phyloP scores from a whole-genome alignment of 1,140 invertebrate genomes.

The Rhyacophila brunnea region DNA sequence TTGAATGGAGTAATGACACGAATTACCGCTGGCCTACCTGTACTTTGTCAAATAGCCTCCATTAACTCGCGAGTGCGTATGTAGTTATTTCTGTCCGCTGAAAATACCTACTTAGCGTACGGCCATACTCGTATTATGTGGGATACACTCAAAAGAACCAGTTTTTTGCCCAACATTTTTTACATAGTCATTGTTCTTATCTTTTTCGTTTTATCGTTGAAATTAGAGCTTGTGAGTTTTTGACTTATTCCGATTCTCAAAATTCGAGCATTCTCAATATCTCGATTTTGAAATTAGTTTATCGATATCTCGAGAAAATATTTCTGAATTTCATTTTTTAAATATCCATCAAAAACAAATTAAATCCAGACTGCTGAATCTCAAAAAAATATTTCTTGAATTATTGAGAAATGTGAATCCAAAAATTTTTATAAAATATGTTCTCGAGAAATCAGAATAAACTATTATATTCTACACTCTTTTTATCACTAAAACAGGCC shows the following conservation, averaged over 20 bases:
- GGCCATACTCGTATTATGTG: not conserved
- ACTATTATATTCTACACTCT: too few relatives aligned
- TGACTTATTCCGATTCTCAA: not conserved
- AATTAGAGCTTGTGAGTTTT: too few relatives aligned
- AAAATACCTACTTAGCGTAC: slow-evolving; percentile 1
- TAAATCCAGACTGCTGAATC: too few relatives aligned
- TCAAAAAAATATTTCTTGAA: too few relatives aligned
- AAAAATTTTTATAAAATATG: too few relatives aligned
- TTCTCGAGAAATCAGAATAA: too few relatives aligned
- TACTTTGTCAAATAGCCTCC: slow-evolving; percentile 23
- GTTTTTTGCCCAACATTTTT: too few relatives aligned
- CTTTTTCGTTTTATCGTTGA: too few relatives aligned
- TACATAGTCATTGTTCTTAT: too few relatives aligned
- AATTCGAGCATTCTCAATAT: not conserved
- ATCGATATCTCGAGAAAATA: not conserved
- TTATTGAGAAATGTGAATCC: too few relatives aligned
- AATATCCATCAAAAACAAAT: not conserved
- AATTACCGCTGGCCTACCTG: slow-evolving; percentile 14
- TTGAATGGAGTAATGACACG: slow-evolving; percentile 20
- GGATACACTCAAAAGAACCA: too few relatives aligned
- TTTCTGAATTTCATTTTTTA: not conserved
- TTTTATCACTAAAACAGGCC: too few relatives aligned
- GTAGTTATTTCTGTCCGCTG: not conserved
- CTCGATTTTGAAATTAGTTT: not conserved
- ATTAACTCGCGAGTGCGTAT: slow-evolving; percentile 8